Conservation (phyloP, 2,888 invertebrate species). For the Gymnoscelis rufifasciata region DNA sequence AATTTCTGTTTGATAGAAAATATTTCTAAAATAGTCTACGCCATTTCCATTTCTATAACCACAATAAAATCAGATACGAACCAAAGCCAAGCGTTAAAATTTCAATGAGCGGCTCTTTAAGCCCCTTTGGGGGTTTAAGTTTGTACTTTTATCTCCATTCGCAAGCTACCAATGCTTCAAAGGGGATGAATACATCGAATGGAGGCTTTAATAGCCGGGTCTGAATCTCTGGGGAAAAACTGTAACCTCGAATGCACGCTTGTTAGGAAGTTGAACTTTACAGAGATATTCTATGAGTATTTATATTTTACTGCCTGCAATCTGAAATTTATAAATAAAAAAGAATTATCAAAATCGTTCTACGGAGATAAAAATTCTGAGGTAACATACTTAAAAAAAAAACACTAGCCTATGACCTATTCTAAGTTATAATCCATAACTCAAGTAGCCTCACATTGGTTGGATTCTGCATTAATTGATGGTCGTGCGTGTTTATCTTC, state of each 20-base stretch:
- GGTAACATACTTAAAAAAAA: too few relatives aligned
- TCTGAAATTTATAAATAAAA: too few relatives aligned
- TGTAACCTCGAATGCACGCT: conserved; percentile 42
- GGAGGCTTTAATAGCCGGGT: conserved; percentile 60
- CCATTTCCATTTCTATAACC: conserved; percentile 5
- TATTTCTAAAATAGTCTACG: too few relatives aligned
- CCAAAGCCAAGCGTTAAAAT: conserved; percentile 43
- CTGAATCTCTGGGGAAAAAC: conserved; percentile 39
- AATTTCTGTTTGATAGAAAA: too few relatives aligned
- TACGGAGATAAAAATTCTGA: too few relatives aligned
- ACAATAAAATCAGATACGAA: conserved; percentile 13
- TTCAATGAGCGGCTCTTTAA: conserved; percentile 35
- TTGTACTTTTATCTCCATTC: conserved; percentile 43
- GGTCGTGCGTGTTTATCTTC: too few relatives aligned
- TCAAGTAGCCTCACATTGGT: too few relatives aligned
- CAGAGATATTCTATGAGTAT: background rate
- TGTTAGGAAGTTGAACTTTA: conserved; percentile 21
- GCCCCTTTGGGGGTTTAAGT: conserved; percentile 42
- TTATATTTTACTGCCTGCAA: too few relatives aligned
- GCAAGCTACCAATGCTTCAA: conserved; percentile 31
- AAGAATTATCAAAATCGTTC: too few relatives aligned
- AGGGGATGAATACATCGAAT: conserved; percentile 65
- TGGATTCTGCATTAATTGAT: too few relatives aligned
- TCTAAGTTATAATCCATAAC: too few relatives aligned
- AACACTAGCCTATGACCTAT: too few relatives aligned